phyloP scores from a whole-genome alignment of 2,113 vertebrate genomes.

The Vulpes vulpes region DNA sequence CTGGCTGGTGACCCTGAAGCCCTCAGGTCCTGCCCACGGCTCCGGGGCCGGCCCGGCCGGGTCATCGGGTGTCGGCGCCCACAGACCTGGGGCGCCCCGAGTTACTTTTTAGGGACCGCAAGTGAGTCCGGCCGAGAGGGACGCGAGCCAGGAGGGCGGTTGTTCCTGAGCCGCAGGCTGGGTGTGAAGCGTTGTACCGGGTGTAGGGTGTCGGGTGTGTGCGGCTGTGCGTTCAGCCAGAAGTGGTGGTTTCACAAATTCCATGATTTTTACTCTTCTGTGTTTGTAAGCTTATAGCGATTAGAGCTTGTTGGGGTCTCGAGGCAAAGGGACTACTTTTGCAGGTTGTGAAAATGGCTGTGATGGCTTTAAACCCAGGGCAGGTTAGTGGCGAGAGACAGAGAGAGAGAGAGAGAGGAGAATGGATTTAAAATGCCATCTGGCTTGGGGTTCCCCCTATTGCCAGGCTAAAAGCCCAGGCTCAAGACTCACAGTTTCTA shows the following conservation, averaged over 20 bases:
- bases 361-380: slow-evolving; percentile 65
- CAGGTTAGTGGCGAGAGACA: slow-evolving; percentile 64
- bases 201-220: not conserved
- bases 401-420: slow-evolving; percentile 47
- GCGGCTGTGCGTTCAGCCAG: not conserved
- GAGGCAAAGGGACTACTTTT: not conserved
- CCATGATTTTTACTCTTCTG: not conserved
- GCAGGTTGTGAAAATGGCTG: slow-evolving; percentile 62
- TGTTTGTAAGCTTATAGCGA: not conserved
- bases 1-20: not conserved
- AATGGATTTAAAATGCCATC: slow-evolving; percentile 69
- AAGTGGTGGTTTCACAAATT: slow-evolving; percentile 50
- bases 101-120: slow-evolving; percentile 66
- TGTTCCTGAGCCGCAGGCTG: not conserved
- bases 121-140: not conserved
- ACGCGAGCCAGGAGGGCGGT: not conserved
- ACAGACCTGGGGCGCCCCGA: not conserved
- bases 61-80: not conserved
- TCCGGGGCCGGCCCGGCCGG: not conserved
- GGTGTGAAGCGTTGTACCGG: not conserved
- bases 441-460: slow-evolving; percentile 26
- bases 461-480: not conserved
- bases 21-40: not conserved
- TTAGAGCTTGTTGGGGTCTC: slow-evolving; percentile 55
- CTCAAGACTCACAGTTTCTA: not conserved